Evolutionary conservation across 2,888 invertebrate genomes (phyloP), one percentile per base, ranked within the genome.

Genomic region (Agriopis aurantiaria): DNA sequence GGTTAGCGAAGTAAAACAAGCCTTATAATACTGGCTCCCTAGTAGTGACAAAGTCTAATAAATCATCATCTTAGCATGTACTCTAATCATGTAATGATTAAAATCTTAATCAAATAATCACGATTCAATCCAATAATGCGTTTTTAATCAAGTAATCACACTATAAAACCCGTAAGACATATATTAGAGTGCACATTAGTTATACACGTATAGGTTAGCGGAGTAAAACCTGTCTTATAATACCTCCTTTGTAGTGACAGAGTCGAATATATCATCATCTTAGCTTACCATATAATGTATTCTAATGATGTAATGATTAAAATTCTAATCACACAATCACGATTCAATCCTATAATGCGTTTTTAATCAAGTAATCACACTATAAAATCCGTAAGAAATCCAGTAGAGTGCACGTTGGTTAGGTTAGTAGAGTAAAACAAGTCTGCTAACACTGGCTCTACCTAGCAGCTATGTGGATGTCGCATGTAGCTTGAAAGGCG

Each of bases 401-500:
- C 43, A 51, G 64, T 63, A 58, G 12, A 53, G 56, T 49, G 48
- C 64, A 58, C n/a, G 41, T 48, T 51, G 60, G 59, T 55, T 40
- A 43, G 56, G 56, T 56, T 56, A 69, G 53, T 58, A 9, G 58
- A 64, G 69, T 69, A 64, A 65, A 49, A 56, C 60, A 68, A 68
- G 68, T 51, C 65, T 61, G 55, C 49, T 23, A 48, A 56, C 40
- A 41, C 40, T 43, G n/a, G 14, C 17, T 40, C 23, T 52, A 58
- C 43, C 49, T 64, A 65, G 51, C 53, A 46, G 63, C 59, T 69
- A 65, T 69, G 69, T 66, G 60, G 72, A 73, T 79, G 83, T 81
- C 73, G 81, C 79, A 78, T 80, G 80, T 81, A 81, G 80, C 78
- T 80, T 83, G 84, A 85, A 87, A 87, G 85, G 78, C 82, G 84